phyloP scores from a whole-genome alignment of 2,888 invertebrate genomes.

The Eupithecia subfuscata region DNA sequence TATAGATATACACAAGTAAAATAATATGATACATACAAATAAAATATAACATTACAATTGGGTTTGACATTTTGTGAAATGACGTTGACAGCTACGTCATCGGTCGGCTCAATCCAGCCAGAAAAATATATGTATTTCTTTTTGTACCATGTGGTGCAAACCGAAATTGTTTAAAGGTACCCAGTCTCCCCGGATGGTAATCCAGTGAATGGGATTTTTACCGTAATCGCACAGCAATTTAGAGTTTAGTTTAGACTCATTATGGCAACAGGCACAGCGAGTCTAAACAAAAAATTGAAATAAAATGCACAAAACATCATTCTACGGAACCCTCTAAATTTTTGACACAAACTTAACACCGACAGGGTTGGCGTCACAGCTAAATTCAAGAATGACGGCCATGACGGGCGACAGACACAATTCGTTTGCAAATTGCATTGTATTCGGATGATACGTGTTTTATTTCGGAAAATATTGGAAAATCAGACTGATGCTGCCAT shows the following conservation, averaged over 20 bases:
- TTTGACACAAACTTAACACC: not conserved
- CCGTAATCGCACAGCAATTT: too few species aligned
- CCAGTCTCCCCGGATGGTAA: too few species aligned
- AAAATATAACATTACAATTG: too few species aligned
- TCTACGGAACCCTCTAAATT: constrained; percentile 8
- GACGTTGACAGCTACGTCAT: too few species aligned
- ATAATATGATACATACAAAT: too few species aligned
- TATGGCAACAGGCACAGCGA: not conserved
- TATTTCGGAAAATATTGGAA: constrained; percentile 26
- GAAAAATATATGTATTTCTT: too few species aligned
- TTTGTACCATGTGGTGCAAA: too few species aligned
- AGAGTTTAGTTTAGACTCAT: not conserved
- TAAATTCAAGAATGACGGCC: constrained; percentile 19
- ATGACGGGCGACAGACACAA: constrained; percentile 31
- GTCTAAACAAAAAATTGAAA: not conserved
- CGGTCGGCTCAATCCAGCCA: too few species aligned
- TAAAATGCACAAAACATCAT: not conserved
- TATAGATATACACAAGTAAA: too few species aligned
- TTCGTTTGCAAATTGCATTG: constrained; percentile 31
- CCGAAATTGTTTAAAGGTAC: too few species aligned
- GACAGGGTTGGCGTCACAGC: constrained; percentile 20
- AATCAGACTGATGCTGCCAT: constrained; percentile 6
- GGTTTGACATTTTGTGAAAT: too few species aligned
- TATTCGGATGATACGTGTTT: constrained; percentile 30
- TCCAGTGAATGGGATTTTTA: too few species aligned